These are phyloP conservation scores for Phalacrocorax pelagicus DNA, from an alignment of 2,113 vertebrate genomes.

Conservation along the genomic window DNA sequence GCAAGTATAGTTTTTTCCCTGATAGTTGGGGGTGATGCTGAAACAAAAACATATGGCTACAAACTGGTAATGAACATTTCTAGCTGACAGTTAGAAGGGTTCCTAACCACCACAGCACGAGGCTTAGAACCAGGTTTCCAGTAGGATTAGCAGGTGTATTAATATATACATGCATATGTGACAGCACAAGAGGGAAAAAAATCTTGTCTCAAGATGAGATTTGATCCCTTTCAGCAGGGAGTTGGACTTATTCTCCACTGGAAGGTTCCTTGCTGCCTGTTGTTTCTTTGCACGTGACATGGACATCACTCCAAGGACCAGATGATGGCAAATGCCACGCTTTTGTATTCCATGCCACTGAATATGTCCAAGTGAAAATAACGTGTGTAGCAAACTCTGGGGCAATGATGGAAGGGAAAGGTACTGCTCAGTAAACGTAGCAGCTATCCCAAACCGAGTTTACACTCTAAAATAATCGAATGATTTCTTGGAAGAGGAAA, in stretches of 20 bases:
- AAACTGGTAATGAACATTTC: background rate
- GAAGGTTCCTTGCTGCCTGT: background rate
- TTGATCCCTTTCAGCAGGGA: background rate
- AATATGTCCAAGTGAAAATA: background rate
- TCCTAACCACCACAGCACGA: background rate
- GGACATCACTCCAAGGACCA: background rate
- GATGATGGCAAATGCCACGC: background rate
- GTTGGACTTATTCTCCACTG: background rate
- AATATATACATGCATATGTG: background rate
- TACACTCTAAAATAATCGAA: background rate
- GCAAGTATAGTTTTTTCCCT: background rate
- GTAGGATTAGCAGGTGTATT: background rate
- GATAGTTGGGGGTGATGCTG: background rate
- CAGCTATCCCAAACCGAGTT: background rate
- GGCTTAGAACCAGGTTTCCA: background rate
- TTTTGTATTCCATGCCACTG: background rate
- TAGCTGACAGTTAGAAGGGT: background rate
- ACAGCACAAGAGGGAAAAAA: background rate
- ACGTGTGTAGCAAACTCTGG: accelerated
- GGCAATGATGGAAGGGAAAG: background rate
- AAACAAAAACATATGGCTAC: background rate
- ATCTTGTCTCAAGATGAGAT: background rate
- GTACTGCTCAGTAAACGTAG: background rate
- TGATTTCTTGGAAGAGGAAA: background rate
- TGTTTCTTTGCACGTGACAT: background rate